Evolutionary conservation across 2,797 vertebrate genomes (phyloP).

Genomic region (Calcarius lapponicus): DNA sequence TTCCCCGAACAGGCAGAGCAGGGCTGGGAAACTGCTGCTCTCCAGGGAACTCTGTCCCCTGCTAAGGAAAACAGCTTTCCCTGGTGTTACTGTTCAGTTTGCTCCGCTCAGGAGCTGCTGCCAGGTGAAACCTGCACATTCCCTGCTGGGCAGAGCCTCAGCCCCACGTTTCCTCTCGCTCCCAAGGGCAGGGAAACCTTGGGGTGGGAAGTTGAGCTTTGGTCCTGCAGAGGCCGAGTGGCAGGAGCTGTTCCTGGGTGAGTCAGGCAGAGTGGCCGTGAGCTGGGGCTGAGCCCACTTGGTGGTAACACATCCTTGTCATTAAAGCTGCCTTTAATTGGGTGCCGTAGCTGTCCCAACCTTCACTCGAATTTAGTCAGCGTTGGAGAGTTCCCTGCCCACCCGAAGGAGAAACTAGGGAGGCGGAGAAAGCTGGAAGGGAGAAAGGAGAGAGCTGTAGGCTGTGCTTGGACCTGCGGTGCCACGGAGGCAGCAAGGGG

Average conservation of each 20-base stretch:
- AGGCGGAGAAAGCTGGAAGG: neutral
- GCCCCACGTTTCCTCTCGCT: fast-evolving
- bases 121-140: neutral
- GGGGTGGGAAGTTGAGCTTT: neutral
- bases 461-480: fast-evolving
- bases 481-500: fast-evolving
- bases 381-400: neutral
- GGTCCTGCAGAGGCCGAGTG: neutral
- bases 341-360: neutral
- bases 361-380: neutral
- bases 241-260: neutral
- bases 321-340: neutral
- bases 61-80: fast-evolving
- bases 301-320: neutral
- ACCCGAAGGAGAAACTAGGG: neutral
- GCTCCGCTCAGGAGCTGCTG: fast-evolving
- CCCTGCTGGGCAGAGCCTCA: fast-evolving
- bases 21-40: neutral
- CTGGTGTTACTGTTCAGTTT: neutral
- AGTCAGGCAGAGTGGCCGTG: neutral
- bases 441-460: neutral
- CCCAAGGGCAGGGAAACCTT: neutral
- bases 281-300: neutral
- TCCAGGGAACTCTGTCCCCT: neutral
- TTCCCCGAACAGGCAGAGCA: fast-evolving